These are phyloP conservation scores for Mayetiola destructor DNA, from an alignment of 2,888 invertebrate species.

Conservation along the genomic window DNA sequence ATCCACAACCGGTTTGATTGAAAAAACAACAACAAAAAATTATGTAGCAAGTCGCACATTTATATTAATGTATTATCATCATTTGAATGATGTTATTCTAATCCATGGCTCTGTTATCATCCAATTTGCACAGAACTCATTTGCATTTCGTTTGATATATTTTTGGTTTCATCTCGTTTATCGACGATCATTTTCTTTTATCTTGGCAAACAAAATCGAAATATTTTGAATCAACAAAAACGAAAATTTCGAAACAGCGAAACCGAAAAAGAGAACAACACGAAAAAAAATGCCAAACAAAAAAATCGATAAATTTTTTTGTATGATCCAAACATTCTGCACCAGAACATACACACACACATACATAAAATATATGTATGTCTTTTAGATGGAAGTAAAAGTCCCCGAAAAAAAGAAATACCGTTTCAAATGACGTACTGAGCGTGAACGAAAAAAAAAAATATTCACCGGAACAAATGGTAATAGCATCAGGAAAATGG, in stretches of 20 bases:
- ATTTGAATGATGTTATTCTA: not conserved
- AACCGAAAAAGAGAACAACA: not conserved
- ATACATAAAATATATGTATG: too few species aligned
- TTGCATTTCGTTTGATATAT: not conserved
- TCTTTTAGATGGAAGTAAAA: too few species aligned
- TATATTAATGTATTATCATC: not conserved
- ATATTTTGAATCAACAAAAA: too few species aligned
- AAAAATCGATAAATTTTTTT: constrained; percentile 4
- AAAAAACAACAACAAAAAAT: too few species aligned
- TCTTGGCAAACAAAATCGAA: not conserved
- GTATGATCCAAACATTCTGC: constrained; percentile 3
- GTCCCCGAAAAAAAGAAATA: not conserved
- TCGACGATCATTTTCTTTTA: not conserved
- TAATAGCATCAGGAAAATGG: constrained; percentile 12
- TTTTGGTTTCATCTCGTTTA: not conserved
- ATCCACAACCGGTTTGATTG: not conserved
- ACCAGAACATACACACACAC: too few species aligned
- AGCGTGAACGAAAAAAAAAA: not conserved
- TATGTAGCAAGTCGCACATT: too few species aligned
- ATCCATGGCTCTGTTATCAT: constrained; percentile 5
- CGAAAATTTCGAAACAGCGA: not conserved
- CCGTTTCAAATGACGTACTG: constrained; percentile 3
- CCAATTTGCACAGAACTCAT: constrained; percentile 4
- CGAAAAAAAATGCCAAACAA: not conserved
- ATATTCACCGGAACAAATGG: constrained; percentile 7